Evolutionary conservation across 37 sponge, comb jelly and placozoan genomes (phyloP), one percentile per base, ranked within the genome.

Genomic region (Eunapius fragilis): DNA sequence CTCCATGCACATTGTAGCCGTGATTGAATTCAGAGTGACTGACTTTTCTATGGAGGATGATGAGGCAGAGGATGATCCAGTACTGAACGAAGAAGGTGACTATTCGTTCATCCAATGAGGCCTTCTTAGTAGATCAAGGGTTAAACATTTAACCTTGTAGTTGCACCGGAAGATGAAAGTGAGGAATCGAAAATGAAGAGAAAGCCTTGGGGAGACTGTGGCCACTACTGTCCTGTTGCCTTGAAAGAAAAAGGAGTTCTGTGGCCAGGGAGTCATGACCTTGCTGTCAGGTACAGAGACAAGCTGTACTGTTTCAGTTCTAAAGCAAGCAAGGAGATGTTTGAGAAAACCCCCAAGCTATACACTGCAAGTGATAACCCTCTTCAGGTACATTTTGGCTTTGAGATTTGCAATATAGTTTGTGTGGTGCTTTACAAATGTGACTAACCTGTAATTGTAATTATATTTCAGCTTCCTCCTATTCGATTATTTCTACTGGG

Each of bases 211-310:
- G 99, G 99, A 37, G 95, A 93, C 75, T 85, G 94, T 36, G 28
- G 41, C 10, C 94, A 92, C 76, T 98, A 79, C 93, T 98, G 99
- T 74, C 99, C 99, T 27, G 97, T 98, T 14, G 92, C 94, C 25
- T 90, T 98, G 45, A 70, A 48, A 23, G 96, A 98, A 50, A 71
- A 72, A n/a, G 82, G 80, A 19, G 89, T 95, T 19, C 84, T 96
- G 25, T 93, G 91, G 92, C 97, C 96, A 47, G 96, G 95, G 27
- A 81, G 75, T 27, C 85, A 49, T 24, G 91, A 84, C 49, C 10
- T 27, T 48, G 84, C 45, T 38, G 37, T 10, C 71, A 78, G 89
- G 33, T 98, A 93, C 82, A 75, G 93, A 26, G 99, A 97, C 72
- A 93, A 82, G 47, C 77, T 96, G 3, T 98, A 96, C 82, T 89